A percentile compares a stretch with the other conserved stretches of the same genome.
Conservation (phyloP, 2,113 vertebrate species). For the Mesitornis unicolor region DNA sequence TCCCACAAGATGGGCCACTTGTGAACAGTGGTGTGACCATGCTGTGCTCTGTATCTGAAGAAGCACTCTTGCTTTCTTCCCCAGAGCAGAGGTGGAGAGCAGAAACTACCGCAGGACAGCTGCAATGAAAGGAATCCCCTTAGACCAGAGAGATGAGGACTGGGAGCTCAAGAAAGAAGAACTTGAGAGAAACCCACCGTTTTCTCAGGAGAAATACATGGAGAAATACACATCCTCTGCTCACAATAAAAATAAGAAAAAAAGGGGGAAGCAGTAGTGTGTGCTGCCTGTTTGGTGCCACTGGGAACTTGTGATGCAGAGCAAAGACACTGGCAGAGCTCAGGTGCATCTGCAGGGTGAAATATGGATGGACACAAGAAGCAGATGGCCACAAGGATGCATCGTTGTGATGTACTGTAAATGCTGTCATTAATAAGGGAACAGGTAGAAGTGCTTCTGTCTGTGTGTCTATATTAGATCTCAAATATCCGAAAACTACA, state of each 20-base stretch:
- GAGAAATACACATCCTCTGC: neutral
- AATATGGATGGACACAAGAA: neutral
- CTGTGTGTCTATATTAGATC: neutral
- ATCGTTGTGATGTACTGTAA: neutral
- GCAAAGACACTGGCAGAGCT: neutral
- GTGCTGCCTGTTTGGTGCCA: neutral
- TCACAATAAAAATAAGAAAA: neutral
- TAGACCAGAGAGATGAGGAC: constrained; percentile 84
- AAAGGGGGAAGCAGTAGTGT: neutral
- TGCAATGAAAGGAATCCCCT: constrained; percentile 46
- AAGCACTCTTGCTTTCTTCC: neutral
- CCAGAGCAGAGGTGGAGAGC: constrained; percentile 83
- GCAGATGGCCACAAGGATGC: neutral
- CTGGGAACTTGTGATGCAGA: neutral
- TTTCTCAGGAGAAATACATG: neutral
- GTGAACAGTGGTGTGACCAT: accelerated
- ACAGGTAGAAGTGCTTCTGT: neutral
- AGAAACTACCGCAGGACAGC: constrained; percentile 63
- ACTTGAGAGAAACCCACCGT: constrained; percentile 14
- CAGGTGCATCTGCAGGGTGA: neutral
- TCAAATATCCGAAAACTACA: neutral
- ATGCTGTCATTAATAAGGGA: neutral
- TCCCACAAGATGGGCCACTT: neutral
- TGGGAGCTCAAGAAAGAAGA: constrained; percentile 78
- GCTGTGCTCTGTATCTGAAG: neutral